Percentiles rank a stretch among this genome's conserved stretches.
These are phyloP conservation scores for Epinephelus malabaricus DNA, from an alignment of 2,797 vertebrate genomes.

Conservation along the genomic window DNA sequence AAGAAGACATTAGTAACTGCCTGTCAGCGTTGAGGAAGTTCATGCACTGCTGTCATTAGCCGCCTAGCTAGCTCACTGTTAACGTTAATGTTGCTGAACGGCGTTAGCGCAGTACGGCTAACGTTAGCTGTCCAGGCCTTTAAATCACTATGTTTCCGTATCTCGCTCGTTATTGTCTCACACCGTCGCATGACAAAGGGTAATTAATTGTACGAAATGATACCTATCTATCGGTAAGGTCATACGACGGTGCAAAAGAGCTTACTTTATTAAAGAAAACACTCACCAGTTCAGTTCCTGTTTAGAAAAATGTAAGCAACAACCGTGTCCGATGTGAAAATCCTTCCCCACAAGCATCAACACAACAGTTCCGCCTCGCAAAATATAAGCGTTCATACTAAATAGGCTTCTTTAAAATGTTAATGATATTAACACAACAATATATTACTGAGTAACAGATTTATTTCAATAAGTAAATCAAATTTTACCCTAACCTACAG, in stretches of 20 bases:
- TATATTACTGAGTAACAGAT: neutral
- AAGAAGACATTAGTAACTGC: neutral
- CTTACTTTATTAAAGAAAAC: slow-evolving; percentile 28
- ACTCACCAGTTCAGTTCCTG: slow-evolving; percentile 74
- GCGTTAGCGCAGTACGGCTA: slow-evolving; percentile 57
- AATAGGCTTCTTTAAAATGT: neutral
- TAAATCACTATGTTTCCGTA: neutral
- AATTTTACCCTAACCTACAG: neutral
- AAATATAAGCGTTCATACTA: neutral
- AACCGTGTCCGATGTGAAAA: slow-evolving; percentile 62
- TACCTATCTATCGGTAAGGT: fast-evolving
- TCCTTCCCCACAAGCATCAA: slow-evolving; percentile 49
- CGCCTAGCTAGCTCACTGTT: slow-evolving; percentile 52
- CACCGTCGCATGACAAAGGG: fast-evolving
- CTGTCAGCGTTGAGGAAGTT: slow-evolving; percentile 52
- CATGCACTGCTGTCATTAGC: slow-evolving; percentile 49
- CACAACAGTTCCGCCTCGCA: slow-evolving; percentile 62
- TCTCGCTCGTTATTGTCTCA: neutral
- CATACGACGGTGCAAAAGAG: fast-evolving
- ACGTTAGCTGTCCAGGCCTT: slow-evolving; percentile 59
- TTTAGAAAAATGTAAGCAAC: slow-evolving; percentile 56
- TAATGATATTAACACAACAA: neutral
- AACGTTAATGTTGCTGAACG: slow-evolving; percentile 30
- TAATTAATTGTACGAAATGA: fast-evolving
- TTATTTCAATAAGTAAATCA: neutral